These are phyloP conservation scores for Pemphigus obesinymphae DNA, from an alignment of 1,140 invertebrate genomes.

Conservation along the genomic window DNA sequence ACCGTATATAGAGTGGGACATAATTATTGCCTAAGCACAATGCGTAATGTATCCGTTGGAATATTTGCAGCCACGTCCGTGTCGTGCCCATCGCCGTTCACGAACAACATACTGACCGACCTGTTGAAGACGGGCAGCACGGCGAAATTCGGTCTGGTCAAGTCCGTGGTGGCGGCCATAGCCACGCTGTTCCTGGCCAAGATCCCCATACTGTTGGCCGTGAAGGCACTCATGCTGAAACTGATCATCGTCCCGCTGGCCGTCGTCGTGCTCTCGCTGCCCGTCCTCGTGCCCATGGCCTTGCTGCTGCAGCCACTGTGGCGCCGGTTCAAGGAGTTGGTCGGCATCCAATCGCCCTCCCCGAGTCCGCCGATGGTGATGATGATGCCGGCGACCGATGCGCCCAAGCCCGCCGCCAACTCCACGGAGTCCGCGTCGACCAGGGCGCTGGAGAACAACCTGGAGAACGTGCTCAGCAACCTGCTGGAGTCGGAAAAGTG, in stretches of 20 bases:
- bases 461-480: slow-evolving; percentile 35
- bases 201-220: slow-evolving; percentile 43
- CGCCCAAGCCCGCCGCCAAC: background rate
- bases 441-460: slow-evolving; percentile 14
- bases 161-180: slow-evolving; percentile 38
- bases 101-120: slow-evolving; percentile 31
- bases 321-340: slow-evolving; percentile 37
- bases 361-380: slow-evolving; percentile 29
- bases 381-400: slow-evolving; percentile 11
- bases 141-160: slow-evolving; percentile 36
- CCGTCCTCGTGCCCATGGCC: slow-evolving; percentile 28
- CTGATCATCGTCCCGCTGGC: slow-evolving; percentile 42
- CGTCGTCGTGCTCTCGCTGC: slow-evolving; percentile 40
- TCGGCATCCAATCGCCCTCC: background rate
- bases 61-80: slow-evolving; percentile 17
- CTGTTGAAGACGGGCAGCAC: slow-evolving; percentile 22
- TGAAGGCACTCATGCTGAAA: slow-evolving; percentile 44
- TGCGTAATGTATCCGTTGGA: no score
- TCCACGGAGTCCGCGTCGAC: slow-evolving; percentile 6
- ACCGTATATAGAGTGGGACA: no score
- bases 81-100: slow-evolving; percentile 21
- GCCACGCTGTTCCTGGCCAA: slow-evolving; percentile 43
- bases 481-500: slow-evolving; percentile 43
- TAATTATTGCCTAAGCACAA: no score
- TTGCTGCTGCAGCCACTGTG: slow-evolving; percentile 41